Conservation (phyloP, 2,797 vertebrate genomes). For the Gymnopithys bicolor region DNA sequence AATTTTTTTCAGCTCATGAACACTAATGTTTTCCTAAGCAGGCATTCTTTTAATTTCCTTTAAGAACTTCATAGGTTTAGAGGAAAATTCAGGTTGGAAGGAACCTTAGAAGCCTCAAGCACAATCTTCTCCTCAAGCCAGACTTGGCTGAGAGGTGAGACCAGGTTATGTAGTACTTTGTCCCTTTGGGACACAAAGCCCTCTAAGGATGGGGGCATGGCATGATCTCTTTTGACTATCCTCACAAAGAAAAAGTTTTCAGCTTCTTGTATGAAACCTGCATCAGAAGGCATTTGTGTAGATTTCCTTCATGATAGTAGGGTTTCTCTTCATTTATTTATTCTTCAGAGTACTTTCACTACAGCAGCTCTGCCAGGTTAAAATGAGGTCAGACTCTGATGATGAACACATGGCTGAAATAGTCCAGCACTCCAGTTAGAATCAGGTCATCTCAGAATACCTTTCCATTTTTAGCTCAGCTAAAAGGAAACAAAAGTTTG, state of each 20-base stretch:
- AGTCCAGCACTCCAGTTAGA: constrained; percentile 23
- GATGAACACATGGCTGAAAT: constrained; percentile 2
- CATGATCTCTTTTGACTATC: background rate
- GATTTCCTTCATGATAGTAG: background rate
- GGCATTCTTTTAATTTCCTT: background rate
- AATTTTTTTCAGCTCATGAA: background rate
- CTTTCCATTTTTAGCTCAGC: background rate
- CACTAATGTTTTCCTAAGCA: background rate
- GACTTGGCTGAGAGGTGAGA: background rate
- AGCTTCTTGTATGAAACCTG: background rate
- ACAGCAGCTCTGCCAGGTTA: constrained; percentile 5
- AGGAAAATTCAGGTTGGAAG: background rate
- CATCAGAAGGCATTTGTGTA: background rate
- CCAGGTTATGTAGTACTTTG: background rate
- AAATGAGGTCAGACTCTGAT: constrained; percentile 50
- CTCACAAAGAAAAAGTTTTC: background rate
- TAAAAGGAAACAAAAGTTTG: background rate
- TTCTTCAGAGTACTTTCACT: background rate
- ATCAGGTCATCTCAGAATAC: constrained; percentile 34
- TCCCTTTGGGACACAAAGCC: background rate
- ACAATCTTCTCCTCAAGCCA: background rate
- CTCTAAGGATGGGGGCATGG: background rate
- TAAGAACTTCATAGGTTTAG: background rate
- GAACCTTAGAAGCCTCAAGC: background rate
- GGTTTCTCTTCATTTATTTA: background rate